Conservation (phyloP, 2,797 vertebrate species). For the Arrhamphus sclerolepis region DNA sequence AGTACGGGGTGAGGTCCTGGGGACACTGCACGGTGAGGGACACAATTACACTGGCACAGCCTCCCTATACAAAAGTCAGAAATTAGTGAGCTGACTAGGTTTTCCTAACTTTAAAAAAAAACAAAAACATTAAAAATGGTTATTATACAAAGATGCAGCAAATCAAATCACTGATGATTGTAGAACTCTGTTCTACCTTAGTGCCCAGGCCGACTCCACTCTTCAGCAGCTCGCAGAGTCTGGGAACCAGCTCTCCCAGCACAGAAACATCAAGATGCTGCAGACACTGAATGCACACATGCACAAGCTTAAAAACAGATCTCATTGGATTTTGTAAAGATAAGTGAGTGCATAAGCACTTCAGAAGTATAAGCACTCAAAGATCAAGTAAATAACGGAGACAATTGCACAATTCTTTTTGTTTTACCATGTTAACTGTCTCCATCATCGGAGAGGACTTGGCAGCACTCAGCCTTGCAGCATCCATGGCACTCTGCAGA, state of each 20-base stretch:
- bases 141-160: too few species aligned
- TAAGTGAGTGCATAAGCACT: not conserved
- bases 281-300: constrained; percentile 85
- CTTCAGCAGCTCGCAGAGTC: constrained; percentile 93
- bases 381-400: not conserved
- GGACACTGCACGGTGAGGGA: constrained; percentile 96
- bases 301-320: not conserved
- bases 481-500: constrained; percentile 92
- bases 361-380: not conserved
- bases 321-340: not conserved
- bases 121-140: too few species aligned
- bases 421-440: constrained; percentile 93
- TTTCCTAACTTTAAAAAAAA: not conserved
- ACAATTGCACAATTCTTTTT: not conserved
- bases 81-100: not conserved
- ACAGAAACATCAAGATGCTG: constrained; percentile 95
- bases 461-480: constrained; percentile 94
- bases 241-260: constrained; percentile 91
- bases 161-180: not conserved
- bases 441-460: constrained; percentile 99
- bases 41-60: constrained; percentile 96
- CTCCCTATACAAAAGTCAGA: constrained; percentile 82
- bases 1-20: constrained; percentile 93
- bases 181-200: constrained; percentile 82
- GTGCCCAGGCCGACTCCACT: constrained; percentile 95